phyloP scores from a whole-genome alignment of 2,888 invertebrate genomes.

The Pseudococcus viburni region DNA sequence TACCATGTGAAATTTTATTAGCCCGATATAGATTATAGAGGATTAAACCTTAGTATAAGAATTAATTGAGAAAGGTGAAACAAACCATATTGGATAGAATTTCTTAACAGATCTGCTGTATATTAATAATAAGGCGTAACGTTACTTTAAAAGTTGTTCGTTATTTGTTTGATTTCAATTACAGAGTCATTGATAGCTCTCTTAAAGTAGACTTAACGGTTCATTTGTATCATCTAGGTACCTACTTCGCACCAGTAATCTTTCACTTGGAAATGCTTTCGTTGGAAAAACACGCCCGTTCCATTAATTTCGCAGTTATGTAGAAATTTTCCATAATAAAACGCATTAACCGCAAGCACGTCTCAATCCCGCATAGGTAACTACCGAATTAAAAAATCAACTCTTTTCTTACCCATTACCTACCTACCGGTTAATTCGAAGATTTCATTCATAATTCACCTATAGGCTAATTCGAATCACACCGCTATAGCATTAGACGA shows the following conservation, averaged over 20 bases:
- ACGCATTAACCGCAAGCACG: neutral
- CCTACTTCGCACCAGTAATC: neutral
- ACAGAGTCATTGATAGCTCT: conserved; percentile 5
- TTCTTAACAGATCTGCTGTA: conserved; percentile 21
- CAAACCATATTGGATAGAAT: conserved; percentile 43
- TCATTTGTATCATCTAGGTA: neutral
- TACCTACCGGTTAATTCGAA: neutral
- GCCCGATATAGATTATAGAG: conserved; percentile 30
- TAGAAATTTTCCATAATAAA: conserved; percentile 32
- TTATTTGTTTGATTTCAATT: conserved; percentile 43
- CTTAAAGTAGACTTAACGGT: conserved; percentile 25
- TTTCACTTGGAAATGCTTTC: neutral
- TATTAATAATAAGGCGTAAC: conserved; percentile 49
- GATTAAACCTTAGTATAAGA: conserved; percentile 20
- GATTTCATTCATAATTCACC: conserved; percentile 7
- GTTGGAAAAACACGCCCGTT: neutral
- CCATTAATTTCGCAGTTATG: neutral
- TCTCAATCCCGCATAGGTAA: neutral
- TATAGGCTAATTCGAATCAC: neutral
- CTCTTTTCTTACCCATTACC: neutral
- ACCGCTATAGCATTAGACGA: conserved; percentile 4
- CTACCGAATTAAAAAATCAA: neutral
- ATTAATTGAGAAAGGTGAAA: conserved; percentile 53
- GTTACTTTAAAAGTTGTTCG: conserved; percentile 38
- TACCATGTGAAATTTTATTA: conserved; percentile 54